Conservation (phyloP, 2,888 invertebrate genomes). For the Sycophila texana region DNA sequence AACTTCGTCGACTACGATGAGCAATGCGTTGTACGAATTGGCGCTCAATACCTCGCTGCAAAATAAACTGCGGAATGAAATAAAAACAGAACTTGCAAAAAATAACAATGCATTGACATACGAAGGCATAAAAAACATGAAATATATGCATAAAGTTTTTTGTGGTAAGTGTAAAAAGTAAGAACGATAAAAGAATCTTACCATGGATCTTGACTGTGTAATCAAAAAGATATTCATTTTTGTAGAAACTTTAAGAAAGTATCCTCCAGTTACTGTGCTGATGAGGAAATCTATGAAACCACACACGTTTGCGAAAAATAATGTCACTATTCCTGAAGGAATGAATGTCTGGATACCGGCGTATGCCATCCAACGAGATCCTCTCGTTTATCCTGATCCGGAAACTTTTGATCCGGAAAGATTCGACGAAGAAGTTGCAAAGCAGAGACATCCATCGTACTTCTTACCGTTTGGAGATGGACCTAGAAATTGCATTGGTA, state of each 20-base stretch:
- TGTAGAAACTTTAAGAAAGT: conserved; percentile 76
- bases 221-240: conserved; percentile 19
- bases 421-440: conserved; percentile 59
- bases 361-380: conserved; percentile 63
- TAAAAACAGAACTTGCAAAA: conserved; percentile 65
- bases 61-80: conserved; percentile 71
- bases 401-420: conserved; percentile 65
- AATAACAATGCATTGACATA: conserved; percentile 71
- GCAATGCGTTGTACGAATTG: conserved; percentile 73
- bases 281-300: conserved; percentile 67
- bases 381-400: conserved; percentile 63
- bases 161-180: conserved; percentile 14
- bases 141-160: conserved; percentile 73
- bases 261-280: conserved; percentile 71
- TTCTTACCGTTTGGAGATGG: conserved; percentile 69
- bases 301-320: conserved; percentile 62
- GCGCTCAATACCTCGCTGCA: conserved; percentile 73
- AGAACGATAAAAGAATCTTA: background rate
- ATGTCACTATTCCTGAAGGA: conserved; percentile 61
- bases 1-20: conserved; percentile 75
- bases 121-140: conserved; percentile 73
- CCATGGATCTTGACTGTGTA: background rate
- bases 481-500: conserved; percentile 71
- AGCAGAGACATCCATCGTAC: conserved; percentile 60
- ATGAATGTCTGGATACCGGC: conserved; percentile 60